A percentile compares a stretch with the other conserved stretches of the same genome.
Evolutionary conservation across 2,888 invertebrate species (phyloP).

Genomic region (Aromia moschata): DNA sequence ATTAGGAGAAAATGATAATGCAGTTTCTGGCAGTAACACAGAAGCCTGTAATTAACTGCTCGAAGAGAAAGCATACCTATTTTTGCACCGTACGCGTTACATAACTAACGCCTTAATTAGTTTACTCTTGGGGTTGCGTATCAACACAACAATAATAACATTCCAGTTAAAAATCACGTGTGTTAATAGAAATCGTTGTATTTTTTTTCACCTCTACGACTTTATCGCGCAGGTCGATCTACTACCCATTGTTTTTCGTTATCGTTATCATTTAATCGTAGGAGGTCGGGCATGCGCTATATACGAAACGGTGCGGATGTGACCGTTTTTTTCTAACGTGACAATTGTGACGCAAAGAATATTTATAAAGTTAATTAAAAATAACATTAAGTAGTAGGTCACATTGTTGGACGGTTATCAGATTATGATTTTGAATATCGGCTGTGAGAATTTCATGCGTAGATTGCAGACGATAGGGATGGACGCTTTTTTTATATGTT

Average conservation of each 20-base stretch:
- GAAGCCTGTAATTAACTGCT: no score
- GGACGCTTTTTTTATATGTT: no score
- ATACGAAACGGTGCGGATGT: conserved; percentile 4
- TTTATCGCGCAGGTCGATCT: conserved; percentile 19
- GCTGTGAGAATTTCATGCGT: not conserved
- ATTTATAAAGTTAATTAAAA: conserved; percentile 14
- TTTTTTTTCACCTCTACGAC: no score
- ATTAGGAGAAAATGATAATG: no score
- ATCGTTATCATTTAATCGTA: conserved; percentile 24
- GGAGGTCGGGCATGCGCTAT: conserved; percentile 20
- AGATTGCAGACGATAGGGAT: not conserved
- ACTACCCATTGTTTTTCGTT: conserved; percentile 5
- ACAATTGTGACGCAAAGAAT: not conserved
- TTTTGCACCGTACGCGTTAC: no score
- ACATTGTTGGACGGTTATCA: not conserved
- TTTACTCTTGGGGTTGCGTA: no score
- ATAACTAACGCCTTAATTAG: no score
- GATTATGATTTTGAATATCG: not conserved
- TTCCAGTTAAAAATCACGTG: no score
- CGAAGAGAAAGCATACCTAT: no score
- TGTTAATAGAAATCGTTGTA: no score
- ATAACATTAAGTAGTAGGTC: conserved; percentile 3
- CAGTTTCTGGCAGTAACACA: no score
- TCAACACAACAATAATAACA: no score
- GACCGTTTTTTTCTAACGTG: conserved; percentile 21